These are phyloP conservation scores for Drosophila eugracilis DNA, from an alignment of 1,140 invertebrate species.

Conservation along the genomic window DNA sequence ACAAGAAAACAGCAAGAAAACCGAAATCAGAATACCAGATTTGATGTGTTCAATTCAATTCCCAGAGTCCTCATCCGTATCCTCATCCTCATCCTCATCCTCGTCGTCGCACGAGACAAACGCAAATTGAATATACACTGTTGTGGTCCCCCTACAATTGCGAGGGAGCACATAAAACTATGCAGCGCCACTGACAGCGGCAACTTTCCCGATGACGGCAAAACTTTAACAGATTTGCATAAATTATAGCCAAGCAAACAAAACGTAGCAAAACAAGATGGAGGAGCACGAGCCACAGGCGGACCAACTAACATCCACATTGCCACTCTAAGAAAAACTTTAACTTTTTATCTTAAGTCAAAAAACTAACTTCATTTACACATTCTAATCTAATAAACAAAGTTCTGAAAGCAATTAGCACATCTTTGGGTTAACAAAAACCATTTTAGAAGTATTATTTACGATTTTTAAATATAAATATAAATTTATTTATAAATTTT, in stretches of 20 bases:
- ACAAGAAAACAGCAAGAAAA: slow-evolving; percentile 23
- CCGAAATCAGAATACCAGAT: slow-evolving; percentile 23
- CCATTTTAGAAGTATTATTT: not conserved
- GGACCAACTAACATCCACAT: slow-evolving; percentile 12
- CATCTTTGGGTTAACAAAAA: not conserved
- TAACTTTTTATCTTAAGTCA: too few species aligned
- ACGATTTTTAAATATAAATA: too few species aligned
- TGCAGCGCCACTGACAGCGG: slow-evolving; percentile 59
- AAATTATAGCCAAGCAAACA: slow-evolving; percentile 67
- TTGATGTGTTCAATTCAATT: slow-evolving; percentile 40
- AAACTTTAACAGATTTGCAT: slow-evolving; percentile 82
- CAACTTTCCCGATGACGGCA: slow-evolving; percentile 77
- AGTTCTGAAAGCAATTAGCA: not conserved
- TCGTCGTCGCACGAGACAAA: slow-evolving; percentile 26
- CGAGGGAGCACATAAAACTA: slow-evolving; percentile 66
- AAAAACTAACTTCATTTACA: not conserved
- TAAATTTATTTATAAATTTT: too few species aligned
- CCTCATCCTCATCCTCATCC: too few species aligned
- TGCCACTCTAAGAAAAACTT: slow-evolving; percentile 1
- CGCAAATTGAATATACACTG: slow-evolving; percentile 47
- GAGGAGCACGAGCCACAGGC: slow-evolving; percentile 23
- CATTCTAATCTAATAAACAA: too few species aligned
- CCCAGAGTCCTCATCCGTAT: too few species aligned
- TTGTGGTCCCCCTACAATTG: slow-evolving; percentile 20
- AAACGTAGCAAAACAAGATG: slow-evolving; percentile 54